Evolutionary conservation across 2,113 vertebrate species (phyloP).

Genomic region (Neotoma lepida): DNA sequence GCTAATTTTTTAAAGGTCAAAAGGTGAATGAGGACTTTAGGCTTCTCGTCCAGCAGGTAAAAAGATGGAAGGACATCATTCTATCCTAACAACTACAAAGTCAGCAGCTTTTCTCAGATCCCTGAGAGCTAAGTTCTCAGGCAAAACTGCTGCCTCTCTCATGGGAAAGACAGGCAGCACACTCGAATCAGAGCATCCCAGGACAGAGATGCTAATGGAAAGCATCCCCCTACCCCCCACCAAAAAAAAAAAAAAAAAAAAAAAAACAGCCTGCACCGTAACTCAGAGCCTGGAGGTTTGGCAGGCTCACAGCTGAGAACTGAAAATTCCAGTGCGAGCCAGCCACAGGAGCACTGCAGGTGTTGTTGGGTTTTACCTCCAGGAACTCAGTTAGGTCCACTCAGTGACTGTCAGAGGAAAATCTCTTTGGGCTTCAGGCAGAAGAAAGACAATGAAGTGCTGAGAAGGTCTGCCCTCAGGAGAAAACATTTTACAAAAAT

Average conservation of each 20-base stretch:
- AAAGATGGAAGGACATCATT: background rate
- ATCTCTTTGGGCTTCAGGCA: background rate
- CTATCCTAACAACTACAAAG: slow-evolving; percentile 8
- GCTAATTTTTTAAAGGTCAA: slow-evolving; percentile 13
- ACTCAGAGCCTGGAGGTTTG: background rate
- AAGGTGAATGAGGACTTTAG: background rate
- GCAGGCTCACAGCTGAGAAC: background rate
- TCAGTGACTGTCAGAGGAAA: background rate
- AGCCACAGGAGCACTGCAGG: background rate
- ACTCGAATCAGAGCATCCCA: background rate
- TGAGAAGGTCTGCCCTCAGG: background rate
- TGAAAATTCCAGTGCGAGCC: background rate
- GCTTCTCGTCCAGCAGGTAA: background rate
- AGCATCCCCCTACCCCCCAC: background rate
- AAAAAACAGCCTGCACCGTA: background rate
- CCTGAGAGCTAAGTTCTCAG: background rate
- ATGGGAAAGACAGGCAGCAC: background rate
- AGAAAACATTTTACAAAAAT: background rate
- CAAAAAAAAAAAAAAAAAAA: background rate
- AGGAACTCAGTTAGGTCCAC: background rate
- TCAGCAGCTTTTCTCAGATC: background rate
- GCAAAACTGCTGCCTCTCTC: background rate
- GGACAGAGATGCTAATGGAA: background rate
- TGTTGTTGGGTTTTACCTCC: background rate
- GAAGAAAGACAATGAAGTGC: background rate